Percentiles rank a stretch among this genome's conserved stretches.
Conservation (phyloP, 2,888 invertebrate genomes). For the Lymantria monacha region DNA sequence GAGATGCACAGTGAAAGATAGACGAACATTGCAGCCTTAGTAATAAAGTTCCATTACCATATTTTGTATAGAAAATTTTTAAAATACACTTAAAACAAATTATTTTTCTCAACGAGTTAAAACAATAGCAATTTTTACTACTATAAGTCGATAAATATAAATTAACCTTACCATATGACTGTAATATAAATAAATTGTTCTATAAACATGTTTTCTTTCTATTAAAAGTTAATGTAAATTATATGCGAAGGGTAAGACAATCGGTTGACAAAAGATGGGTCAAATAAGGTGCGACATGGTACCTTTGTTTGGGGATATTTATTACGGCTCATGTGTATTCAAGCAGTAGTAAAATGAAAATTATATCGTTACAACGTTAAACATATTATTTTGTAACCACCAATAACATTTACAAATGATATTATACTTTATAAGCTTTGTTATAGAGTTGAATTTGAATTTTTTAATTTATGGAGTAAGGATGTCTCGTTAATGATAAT, state of each 20-base stretch:
- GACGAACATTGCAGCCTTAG: too few species aligned
- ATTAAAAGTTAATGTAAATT: slow-evolving; percentile 28
- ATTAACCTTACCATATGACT: too few species aligned
- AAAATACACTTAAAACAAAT: too few species aligned
- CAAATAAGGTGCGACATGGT: slow-evolving; percentile 73
- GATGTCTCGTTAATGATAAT: slow-evolving; percentile 35
- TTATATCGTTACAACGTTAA: slow-evolving; percentile 55
- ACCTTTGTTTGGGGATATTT: slow-evolving; percentile 72
- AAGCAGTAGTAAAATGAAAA: slow-evolving; percentile 74
- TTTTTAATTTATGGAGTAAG: slow-evolving; percentile 27
- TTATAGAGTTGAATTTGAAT: slow-evolving; percentile 26
- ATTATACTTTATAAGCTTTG: slow-evolving; percentile 15
- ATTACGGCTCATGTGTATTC: slow-evolving; percentile 67
- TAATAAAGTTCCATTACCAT: too few species aligned
- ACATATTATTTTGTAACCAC: slow-evolving; percentile 29
- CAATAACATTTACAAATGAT: slow-evolving; percentile 15
- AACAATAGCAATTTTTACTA: too few species aligned
- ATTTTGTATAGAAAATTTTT: too few species aligned
- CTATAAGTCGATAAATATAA: too few species aligned
- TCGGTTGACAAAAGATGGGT: slow-evolving; percentile 64
- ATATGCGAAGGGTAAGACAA: slow-evolving; percentile 46
- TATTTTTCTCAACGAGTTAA: too few species aligned
- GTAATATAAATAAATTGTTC: neutral
- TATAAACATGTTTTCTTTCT: neutral
- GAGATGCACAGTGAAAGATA: too few species aligned